Evolutionary conservation across 2,888 invertebrate genomes (phyloP).

Genomic region (Calliopum simillimum): DNA sequence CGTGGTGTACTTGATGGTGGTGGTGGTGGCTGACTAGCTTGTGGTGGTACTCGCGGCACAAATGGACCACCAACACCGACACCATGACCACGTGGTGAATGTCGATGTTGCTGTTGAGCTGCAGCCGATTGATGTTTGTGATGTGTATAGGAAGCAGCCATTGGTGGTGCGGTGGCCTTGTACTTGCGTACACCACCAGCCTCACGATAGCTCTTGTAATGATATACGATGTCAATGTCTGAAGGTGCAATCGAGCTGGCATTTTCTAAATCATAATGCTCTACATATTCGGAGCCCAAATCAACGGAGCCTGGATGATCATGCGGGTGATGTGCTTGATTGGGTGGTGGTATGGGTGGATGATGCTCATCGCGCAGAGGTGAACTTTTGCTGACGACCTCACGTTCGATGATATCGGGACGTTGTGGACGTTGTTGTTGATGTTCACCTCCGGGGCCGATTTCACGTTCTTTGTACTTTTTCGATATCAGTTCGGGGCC

Average conservation of each 20-base stretch:
- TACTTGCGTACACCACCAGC: slow-evolving; percentile 86
- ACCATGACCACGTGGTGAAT: slow-evolving; percentile 73
- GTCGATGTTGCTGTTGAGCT: slow-evolving; percentile 80
- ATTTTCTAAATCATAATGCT: slow-evolving; percentile 96
- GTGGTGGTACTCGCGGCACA: slow-evolving; percentile 78
- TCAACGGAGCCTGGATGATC: slow-evolving; percentile 81
- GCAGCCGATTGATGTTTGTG: slow-evolving; percentile 79
- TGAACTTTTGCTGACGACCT: slow-evolving; percentile 87
- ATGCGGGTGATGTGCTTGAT: slow-evolving; percentile 79
- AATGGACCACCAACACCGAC: slow-evolving; percentile 73
- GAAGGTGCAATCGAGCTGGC: slow-evolving; percentile 98
- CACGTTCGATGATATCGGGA: slow-evolving; percentile 93
- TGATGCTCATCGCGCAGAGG: slow-evolving; percentile 83
- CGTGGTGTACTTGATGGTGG: slow-evolving; percentile 76
- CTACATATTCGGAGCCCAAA: slow-evolving; percentile 83
- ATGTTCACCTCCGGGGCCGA: slow-evolving; percentile 77
- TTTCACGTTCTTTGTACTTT: slow-evolving; percentile 89
- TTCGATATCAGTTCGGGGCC: slow-evolving; percentile 89
- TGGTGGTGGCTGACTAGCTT: slow-evolving; percentile 74
- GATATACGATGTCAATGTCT: slow-evolving; percentile 96
- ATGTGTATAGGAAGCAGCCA: slow-evolving; percentile 80
- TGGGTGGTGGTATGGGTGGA: slow-evolving; percentile 81
- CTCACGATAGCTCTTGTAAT: slow-evolving; percentile 94
- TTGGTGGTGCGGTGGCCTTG: slow-evolving; percentile 86
- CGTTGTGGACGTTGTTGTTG: slow-evolving; percentile 83